Percentiles rank a stretch among this genome's conserved stretches.
These are phyloP conservation scores for Eueremaeus valkanovi DNA, from an alignment of 2,888 invertebrate species.

Conservation along the genomic window DNA sequence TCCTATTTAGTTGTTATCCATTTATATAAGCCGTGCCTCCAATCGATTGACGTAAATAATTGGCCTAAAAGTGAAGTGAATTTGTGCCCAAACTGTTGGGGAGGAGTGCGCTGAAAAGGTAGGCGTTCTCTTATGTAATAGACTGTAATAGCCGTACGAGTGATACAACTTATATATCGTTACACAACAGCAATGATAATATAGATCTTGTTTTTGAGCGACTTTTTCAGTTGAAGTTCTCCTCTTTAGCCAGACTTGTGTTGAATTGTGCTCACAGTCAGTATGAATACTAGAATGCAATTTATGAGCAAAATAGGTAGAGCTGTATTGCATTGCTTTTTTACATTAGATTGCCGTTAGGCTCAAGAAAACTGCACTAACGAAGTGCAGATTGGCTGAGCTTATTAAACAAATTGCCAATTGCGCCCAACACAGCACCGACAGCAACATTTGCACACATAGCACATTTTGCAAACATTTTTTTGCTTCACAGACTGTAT, in stretches of 20 bases:
- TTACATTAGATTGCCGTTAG: constrained; percentile 17
- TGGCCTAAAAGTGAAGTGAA: constrained; percentile 13
- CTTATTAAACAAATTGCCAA: constrained; percentile 37
- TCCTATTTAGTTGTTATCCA: constrained; percentile 32
- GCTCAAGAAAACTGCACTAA: constrained; percentile 28
- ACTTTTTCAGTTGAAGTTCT: constrained; percentile 16
- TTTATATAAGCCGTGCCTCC: constrained; percentile 23
- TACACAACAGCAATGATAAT: constrained; percentile 10
- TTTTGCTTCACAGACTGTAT: not conserved
- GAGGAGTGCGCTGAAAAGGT: constrained; percentile 29
- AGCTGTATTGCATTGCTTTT: not conserved
- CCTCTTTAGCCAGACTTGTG: not conserved
- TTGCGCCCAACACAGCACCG: constrained; percentile 9
- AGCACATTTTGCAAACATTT: constrained; percentile 11
- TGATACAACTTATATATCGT: constrained; percentile 21
- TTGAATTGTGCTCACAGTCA: constrained; percentile 18
- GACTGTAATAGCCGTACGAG: too few relatives aligned
- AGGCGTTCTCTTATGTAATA: constrained; percentile 34
- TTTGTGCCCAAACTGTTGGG: not conserved
- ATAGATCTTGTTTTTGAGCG: constrained; percentile 26
- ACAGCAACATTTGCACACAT: constrained; percentile 10
- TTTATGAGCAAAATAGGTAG: constrained; percentile 7
- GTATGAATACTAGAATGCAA: not conserved
- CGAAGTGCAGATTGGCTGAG: constrained; percentile 22
- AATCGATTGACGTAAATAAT: constrained; percentile 34